A percentile compares a stretch with the other conserved stretches of the same genome.
These are phyloP conservation scores for Andrena fulva DNA, from an alignment of 2,888 invertebrate genomes.

Conservation along the genomic window DNA sequence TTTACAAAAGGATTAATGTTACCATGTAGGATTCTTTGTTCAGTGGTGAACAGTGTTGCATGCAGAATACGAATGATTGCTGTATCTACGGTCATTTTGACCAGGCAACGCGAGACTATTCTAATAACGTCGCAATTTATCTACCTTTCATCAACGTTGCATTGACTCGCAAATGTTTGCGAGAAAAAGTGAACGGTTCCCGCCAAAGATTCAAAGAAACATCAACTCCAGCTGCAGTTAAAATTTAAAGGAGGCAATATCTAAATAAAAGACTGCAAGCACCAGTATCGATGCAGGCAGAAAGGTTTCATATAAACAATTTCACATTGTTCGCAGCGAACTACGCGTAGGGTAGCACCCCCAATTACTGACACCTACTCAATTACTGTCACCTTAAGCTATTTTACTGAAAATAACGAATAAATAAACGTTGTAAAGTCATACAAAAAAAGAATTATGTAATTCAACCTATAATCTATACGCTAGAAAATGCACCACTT, in stretches of 20 bases:
- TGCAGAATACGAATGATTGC: slow-evolving; percentile 28
- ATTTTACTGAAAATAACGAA: too few species aligned
- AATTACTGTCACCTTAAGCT: too few species aligned
- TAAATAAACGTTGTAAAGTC: too few species aligned
- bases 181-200: too few species aligned
- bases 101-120: slow-evolving; percentile 23
- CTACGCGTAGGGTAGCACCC: too few species aligned
- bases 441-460: too few species aligned
- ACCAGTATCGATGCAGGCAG: background rate
- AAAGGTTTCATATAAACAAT: background rate
- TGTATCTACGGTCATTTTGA: background rate
- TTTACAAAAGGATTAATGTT: slow-evolving; percentile 18
- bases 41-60: slow-evolving; percentile 1
- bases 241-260: background rate
- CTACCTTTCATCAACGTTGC: background rate
- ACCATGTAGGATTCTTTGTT: background rate
- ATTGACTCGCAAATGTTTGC: background rate
- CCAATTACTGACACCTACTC: too few species aligned
- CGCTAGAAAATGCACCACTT: too few species aligned
- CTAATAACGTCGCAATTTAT: background rate
- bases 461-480: too few species aligned
- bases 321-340: background rate
- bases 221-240: background rate
- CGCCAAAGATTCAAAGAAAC: too few species aligned
- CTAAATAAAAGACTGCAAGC: background rate